Evolutionary conservation across 2,797 vertebrate genomes (phyloP), one percentile per base, ranked within the genome.

Genomic region (Poeciliopsis turneri): DNA sequence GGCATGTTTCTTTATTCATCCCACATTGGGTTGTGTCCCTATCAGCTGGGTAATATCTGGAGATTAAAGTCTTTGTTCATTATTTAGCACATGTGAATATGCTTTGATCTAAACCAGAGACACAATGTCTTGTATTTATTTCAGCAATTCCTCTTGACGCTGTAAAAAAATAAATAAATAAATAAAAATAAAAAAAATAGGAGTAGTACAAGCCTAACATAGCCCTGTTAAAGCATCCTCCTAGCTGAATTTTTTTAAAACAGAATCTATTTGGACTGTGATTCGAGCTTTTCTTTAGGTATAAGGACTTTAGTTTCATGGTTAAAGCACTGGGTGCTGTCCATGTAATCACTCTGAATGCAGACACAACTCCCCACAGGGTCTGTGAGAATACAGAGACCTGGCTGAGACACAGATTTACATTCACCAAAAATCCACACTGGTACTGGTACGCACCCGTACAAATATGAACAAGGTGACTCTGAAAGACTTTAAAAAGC

Each of bases 271-370:
- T 79, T 88, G 91, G 86, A 84, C 81, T 87, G 89, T 91, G 92
- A 93, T 93, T 92, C 85, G 89, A 91, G 87, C 90, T 93, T 89
- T 20, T 49, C 18, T 49, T 49, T 20, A 7, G 47, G 16, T 49
- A 49, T 5, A 49, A 20, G 82, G 90, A 93, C 86, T 90, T 91
- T 59, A 49, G 47, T 87, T 90, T 92, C 92, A 93, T 88, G 78
- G 88, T 89, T 91, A 86, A 76, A 80, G 84, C 83, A 74, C 87
- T 90, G 86, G 87, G 86, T 80, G 68, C 79, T 75, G 83, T 90
- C 87, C 84, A 92, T 93, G 94, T 93, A 90, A 92, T 95, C 93
- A 94, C 89, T 94, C 91, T 91, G 88, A 86, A 83, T 84, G 78
- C 77, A 80, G 86, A 87, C 83, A 78, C 74, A 66, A 85, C 85